These are phyloP conservation scores for Thripadectes ignobilis DNA, from an alignment of 2,797 vertebrate genomes.

Conservation along the genomic window DNA sequence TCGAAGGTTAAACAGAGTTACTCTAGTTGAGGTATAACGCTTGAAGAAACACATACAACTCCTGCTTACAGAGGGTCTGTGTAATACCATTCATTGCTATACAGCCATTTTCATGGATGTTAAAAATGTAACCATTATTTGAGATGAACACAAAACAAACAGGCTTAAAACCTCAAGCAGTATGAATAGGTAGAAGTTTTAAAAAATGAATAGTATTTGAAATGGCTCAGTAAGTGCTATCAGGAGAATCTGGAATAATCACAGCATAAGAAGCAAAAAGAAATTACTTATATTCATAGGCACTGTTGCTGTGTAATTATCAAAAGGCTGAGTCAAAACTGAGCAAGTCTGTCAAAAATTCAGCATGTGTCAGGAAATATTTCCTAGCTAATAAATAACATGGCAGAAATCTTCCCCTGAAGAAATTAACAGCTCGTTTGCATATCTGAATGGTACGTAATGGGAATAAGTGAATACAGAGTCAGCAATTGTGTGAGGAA, in stretches of 20 bases:
- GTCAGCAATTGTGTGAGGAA: slow-evolving; percentile 28
- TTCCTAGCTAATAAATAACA: not conserved
- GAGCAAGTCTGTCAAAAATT: slow-evolving; percentile 22
- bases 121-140: not conserved
- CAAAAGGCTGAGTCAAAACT: slow-evolving; percentile 38
- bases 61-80: not conserved
- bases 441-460: not conserved
- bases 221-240: not conserved
- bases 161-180: not conserved
- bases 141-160: slow-evolving; percentile 24
- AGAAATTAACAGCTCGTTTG: slow-evolving; percentile 27
- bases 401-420: slow-evolving; percentile 40
- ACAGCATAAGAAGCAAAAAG: slow-evolving; percentile 20
- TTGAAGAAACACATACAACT: not conserved
- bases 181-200: slow-evolving; percentile 7
- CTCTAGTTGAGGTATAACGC: not conserved
- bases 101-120: not conserved
- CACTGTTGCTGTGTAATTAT: slow-evolving; percentile 48
- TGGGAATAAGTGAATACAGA: not conserved
- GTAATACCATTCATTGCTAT: not conserved
- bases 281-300: slow-evolving; percentile 47
- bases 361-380: slow-evolving; percentile 30
- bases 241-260: not conserved
- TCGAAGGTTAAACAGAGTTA: not conserved
- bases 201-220: slow-evolving; percentile 1